Evolutionary conservation across 2,888 invertebrate genomes (phyloP).

Genomic region (Drosophila macrothrix): DNA sequence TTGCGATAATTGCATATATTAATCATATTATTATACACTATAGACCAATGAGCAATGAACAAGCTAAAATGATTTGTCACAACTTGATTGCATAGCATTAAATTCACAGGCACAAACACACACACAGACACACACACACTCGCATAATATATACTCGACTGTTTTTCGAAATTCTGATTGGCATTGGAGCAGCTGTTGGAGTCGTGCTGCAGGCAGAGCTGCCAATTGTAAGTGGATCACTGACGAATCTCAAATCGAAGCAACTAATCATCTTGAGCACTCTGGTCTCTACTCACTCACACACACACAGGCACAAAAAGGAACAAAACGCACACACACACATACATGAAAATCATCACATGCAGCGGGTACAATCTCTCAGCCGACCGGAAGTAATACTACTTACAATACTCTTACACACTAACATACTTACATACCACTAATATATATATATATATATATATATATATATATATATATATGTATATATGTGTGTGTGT

Average conservation of each 20-base stretch:
- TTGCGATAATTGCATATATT: conserved; percentile 20
- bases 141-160: not conserved
- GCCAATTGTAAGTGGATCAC: conserved; percentile 4
- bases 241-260: conserved; percentile 9
- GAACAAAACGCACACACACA: not conserved
- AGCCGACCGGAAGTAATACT: not conserved
- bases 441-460: not conserved
- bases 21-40: conserved; percentile 29
- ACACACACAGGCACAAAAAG: too few species aligned
- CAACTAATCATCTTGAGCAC: not conserved
- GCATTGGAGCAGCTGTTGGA: conserved; percentile 47
- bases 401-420: not conserved
- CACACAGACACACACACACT: conserved; percentile 16
- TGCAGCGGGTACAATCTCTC: not conserved
- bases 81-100: conserved; percentile 21
- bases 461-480: not conserved
- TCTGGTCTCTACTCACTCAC: not conserved
- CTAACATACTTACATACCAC: not conserved
- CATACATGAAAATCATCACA: too few species aligned
- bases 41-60: conserved; percentile 23
- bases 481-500: not conserved
- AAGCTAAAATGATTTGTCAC: conserved; percentile 18
- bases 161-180: conserved; percentile 18
- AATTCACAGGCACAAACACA: conserved; percentile 23
- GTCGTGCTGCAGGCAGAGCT: not conserved